Evolutionary conservation across 2,888 invertebrate species (phyloP), one percentile per base, ranked within the genome.

Genomic region (Vesta saturnalis): DNA sequence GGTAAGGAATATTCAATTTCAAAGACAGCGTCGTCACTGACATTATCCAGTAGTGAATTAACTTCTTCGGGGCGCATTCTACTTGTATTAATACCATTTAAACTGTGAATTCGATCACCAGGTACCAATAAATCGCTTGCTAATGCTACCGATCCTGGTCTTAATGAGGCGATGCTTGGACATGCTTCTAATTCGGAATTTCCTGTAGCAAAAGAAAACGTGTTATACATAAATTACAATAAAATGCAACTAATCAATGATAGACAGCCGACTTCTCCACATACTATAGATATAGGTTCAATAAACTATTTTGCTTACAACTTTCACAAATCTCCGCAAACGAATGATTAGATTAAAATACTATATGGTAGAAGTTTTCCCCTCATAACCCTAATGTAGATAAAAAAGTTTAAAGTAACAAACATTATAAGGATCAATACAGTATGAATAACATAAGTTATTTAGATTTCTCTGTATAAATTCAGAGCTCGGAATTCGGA

Each of bases 1-100:
- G 94, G 94, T 81, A 94, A 87, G 71, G 92, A 91, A 83, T 94
- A 95, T 80, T 94, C 94, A 72, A 94, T 90, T 84, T 94, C 94
- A 77, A 95, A 84, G n/a, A 91, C 87, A 6, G 94, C 92, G 62
- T 90, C 87, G 64, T 91, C 91, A 72, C 91, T 91, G 15, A 92
- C 91, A 83, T 91, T 91, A 80, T 93, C 91, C 74, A 94, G 83
- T 14, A 92, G 83, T 73, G 91, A 89, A 73, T 92, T 87, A 30
- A 94, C 92, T 80, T 94, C 93, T 73, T 93, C 92, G 80, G 94
- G 92, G 67, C 90, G 89, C 78, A 94, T 88, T 63, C 90, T 87
- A 10, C 89, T 88, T 0, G 94, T 93, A 60, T 91, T 90, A 75
- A 93, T 92, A 18, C 94, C 94, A 84, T 94, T 94, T 76, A 95